Evolutionary conservation across 2,113 vertebrate genomes (phyloP).

Genomic region (Pseudopodoces humilis): DNA sequence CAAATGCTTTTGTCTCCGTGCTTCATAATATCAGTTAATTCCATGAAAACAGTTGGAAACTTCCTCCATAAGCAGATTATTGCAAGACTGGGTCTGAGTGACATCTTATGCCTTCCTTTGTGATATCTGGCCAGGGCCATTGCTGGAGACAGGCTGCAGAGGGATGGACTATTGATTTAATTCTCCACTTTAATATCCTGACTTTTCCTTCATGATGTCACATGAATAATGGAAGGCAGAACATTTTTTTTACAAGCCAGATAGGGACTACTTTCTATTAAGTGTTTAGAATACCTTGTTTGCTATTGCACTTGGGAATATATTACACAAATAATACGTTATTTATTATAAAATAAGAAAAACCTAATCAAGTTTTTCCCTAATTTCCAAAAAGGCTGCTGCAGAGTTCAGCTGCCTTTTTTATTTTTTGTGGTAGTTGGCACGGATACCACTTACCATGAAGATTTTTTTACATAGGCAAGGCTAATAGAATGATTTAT

Average conservation of each 20-base stretch:
- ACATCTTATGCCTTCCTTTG: neutral
- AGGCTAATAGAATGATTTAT: conserved; percentile 52
- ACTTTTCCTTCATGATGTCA: conserved; percentile 23
- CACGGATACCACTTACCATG: neutral
- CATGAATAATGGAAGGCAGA: conserved; percentile 24
- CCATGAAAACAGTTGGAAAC: conserved; percentile 25
- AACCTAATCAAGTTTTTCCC: conserved; percentile 37
- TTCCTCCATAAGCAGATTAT: conserved; percentile 27
- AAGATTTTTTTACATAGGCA: neutral
- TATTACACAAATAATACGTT: neutral
- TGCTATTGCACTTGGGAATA: neutral
- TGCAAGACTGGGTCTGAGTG: neutral
- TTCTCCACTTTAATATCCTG: conserved; percentile 11
- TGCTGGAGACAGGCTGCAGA: conserved; percentile 18
- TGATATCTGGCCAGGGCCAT: neutral
- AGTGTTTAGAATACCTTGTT: neutral
- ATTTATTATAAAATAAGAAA: neutral
- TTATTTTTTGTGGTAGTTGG: conserved; percentile 15
- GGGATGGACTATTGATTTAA: conserved; percentile 26
- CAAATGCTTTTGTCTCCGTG: neutral
- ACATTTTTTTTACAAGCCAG: neutral
- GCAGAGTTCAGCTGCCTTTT: conserved; percentile 26
- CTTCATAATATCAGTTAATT: conserved; percentile 25
- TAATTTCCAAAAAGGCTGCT: conserved; percentile 17
- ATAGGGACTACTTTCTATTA: neutral